Evolutionary conservation across 1,140 invertebrate genomes (phyloP).

Genomic region (Centruroides sculpturatus): DNA sequence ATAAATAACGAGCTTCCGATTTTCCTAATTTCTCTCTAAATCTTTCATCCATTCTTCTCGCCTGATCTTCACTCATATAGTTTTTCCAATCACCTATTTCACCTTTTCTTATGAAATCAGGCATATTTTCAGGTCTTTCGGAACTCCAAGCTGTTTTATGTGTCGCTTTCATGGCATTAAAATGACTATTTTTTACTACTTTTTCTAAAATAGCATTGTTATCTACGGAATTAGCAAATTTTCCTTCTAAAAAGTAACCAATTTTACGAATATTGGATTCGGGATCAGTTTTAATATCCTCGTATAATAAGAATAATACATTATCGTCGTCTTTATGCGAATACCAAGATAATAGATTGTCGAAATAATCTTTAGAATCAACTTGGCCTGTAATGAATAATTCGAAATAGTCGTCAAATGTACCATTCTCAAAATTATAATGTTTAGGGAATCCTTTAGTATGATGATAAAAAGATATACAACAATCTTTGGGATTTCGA

Average conservation of each 20-base stretch:
- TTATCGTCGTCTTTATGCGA: too few species aligned
- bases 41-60: slow-evolving; percentile 23
- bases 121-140: neutral
- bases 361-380: neutral
- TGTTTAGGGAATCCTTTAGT: slow-evolving; percentile 29
- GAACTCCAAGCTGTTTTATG: too few species aligned
- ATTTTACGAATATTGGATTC: too few species aligned
- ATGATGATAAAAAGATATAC: slow-evolving; percentile 66
- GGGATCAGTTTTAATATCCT: too few species aligned
- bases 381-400: neutral
- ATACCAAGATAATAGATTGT: neutral
- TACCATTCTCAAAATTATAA: neutral
- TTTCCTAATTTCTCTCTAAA: neutral
- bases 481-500: slow-evolving; percentile 71
- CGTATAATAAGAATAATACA: too few species aligned
- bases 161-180: too few species aligned
- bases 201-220: too few species aligned
- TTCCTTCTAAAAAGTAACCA: too few species aligned
- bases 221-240: too few species aligned
- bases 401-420: neutral
- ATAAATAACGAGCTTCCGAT: neutral
- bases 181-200: too few species aligned
- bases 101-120: slow-evolving; percentile 21
- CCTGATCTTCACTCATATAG: slow-evolving; percentile 27
- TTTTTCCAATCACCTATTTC: slow-evolving; percentile 31